Conservation (phyloP, 2,113 vertebrate genomes). For the Tricholaema leucomelas region DNA sequence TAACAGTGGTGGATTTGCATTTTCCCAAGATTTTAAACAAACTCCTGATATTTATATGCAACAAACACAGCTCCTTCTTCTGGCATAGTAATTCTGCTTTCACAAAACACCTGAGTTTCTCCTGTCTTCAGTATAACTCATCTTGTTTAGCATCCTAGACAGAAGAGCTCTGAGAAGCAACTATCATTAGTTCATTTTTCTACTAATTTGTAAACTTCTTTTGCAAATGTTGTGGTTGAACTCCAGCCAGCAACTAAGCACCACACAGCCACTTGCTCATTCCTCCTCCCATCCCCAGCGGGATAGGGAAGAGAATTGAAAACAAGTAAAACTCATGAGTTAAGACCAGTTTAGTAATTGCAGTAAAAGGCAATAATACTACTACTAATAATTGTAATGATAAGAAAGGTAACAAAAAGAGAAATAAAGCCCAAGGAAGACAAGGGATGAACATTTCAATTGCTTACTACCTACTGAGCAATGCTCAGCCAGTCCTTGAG, state of each 20-base stretch:
- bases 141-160: constrained; percentile 25
- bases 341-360: not conserved
- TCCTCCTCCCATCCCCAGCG: not conserved
- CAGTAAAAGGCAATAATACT: not conserved
- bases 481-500: not conserved
- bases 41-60: constrained; percentile 31
- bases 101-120: not conserved
- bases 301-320: not conserved
- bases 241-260: not conserved
- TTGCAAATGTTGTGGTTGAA: not conserved
- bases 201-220: not conserved
- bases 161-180: constrained; percentile 40
- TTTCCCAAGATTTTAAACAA: constrained; percentile 47
- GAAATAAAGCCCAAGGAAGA: not conserved
- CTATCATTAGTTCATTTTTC: not conserved
- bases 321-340: not conserved
- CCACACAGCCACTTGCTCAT: not conserved
- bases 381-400: not conserved
- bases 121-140: not conserved
- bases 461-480: not conserved
- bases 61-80: not conserved
- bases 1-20: constrained; percentile 32
- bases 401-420: not conserved
- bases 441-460: not conserved
- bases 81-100: constrained; percentile 3